Evolutionary conservation across 2,113 vertebrate species (phyloP).

Genomic region (Leptosomus discolor): DNA sequence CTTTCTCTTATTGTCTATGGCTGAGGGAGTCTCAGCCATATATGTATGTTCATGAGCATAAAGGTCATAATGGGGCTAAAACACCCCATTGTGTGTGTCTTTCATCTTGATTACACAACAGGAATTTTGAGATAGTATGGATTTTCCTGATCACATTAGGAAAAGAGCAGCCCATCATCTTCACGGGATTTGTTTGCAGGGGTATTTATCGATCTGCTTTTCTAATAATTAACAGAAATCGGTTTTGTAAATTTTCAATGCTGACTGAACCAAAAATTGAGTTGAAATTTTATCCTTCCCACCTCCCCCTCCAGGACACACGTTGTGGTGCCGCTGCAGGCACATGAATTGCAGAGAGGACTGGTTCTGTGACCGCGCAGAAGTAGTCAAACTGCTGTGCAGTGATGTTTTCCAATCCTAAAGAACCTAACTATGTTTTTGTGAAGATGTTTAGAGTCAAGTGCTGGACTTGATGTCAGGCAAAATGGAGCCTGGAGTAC

Average conservation of each 20-base stretch:
- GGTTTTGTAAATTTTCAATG: not conserved
- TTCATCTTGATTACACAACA: not conserved
- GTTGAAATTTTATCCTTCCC: not conserved
- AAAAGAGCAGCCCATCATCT: not conserved
- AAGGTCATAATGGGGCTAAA: not conserved
- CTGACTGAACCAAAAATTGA: not conserved
- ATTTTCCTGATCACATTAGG: not conserved
- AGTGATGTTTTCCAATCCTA: not conserved
- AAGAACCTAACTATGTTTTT: not conserved
- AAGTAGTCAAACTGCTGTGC: not conserved
- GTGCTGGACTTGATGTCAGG: not conserved
- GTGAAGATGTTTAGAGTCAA: not conserved
- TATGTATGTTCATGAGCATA: not conserved
- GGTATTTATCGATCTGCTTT: not conserved
- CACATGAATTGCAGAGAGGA: not conserved
- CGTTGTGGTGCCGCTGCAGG: not conserved
- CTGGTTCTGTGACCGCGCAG: not conserved
- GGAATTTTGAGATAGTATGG: not conserved
- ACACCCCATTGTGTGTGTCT: not conserved
- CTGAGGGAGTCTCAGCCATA: not conserved
- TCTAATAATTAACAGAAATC: not conserved
- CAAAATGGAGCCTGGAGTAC: not conserved
- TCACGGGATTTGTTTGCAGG: not conserved
- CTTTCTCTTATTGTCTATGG: not conserved
- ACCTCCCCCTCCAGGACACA: not conserved